Percentiles rank a stretch among this genome's conserved stretches.
phyloP scores from a whole-genome alignment of 2,888 invertebrate genomes.

The Eristalinus sepulchralis region DNA sequence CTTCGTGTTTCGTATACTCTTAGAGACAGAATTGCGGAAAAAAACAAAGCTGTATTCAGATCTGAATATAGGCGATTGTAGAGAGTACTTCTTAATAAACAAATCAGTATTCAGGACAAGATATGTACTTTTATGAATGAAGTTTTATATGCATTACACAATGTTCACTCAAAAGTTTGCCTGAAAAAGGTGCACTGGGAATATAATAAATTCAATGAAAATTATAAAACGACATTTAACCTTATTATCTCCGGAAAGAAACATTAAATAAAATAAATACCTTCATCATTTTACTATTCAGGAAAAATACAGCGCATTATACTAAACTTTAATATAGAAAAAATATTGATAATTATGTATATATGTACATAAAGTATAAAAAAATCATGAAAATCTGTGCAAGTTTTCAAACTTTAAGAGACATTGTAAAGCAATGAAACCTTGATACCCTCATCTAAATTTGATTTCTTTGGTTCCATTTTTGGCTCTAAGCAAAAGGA shows the following conservation, averaged over 20 bases:
- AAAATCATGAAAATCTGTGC: too few relatives aligned
- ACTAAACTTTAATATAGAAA: too few relatives aligned
- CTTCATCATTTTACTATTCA: too few relatives aligned
- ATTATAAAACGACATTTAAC: too few relatives aligned
- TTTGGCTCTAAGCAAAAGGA: background rate
- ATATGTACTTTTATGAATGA: conserved; percentile 26
- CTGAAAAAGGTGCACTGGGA: too few relatives aligned
- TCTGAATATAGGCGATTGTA: conserved; percentile 43
- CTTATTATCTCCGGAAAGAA: too few relatives aligned
- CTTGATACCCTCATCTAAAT: background rate
- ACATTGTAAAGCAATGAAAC: background rate
- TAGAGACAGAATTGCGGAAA: conserved; percentile 29
- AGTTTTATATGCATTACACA: background rate
- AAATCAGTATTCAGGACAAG: conserved; percentile 20
- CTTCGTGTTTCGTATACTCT: conserved; percentile 34
- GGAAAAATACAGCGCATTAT: too few relatives aligned
- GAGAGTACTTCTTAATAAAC: background rate
- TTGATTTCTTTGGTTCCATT: background rate
- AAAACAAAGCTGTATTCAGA: conserved; percentile 13
- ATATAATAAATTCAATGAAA: too few relatives aligned
- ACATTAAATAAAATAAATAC: too few relatives aligned
- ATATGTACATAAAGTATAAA: too few relatives aligned
- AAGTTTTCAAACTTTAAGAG: background rate
- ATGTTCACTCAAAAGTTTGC: too few relatives aligned
- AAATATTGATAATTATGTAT: too few relatives aligned